These are phyloP conservation scores for Pocillopora grandis DNA, from an alignment of 92 coral and sea anemone species.

Conservation along the genomic window DNA sequence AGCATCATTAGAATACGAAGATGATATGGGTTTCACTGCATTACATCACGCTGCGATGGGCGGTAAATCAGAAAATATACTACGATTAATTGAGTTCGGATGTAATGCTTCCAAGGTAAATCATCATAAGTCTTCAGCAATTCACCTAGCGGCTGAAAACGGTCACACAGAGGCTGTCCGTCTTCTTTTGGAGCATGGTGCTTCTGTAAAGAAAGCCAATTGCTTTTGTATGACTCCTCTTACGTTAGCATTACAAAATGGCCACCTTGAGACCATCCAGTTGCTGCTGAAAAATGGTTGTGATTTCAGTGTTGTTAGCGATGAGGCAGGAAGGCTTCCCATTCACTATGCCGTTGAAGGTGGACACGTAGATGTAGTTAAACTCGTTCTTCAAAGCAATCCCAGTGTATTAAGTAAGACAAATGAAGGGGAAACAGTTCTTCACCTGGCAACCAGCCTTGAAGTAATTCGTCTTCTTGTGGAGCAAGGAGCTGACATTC, in stretches of 20 bases:
- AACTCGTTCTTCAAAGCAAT: neutral
- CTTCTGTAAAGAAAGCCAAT: conserved; percentile 5
- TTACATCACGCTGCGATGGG: conserved; percentile 49
- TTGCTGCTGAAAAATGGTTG: neutral
- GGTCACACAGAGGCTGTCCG: conserved; percentile 51
- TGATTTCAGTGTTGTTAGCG: neutral
- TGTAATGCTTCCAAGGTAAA: conserved; percentile 33
- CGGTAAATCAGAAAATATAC: conserved; percentile 31
- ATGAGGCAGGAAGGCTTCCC: neutral
- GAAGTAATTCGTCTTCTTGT: conserved; percentile 30
- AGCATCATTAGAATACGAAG: conserved; percentile 26
- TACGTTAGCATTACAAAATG: conserved; percentile 34
- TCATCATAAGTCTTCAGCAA: neutral
- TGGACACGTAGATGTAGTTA: neutral
- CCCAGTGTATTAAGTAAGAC: neutral
- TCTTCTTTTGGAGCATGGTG: conserved; percentile 52
- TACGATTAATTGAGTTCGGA: conserved; percentile 32
- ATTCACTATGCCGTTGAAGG: conserved; percentile 4
- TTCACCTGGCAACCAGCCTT: neutral
- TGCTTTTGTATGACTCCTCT: conserved; percentile 39
- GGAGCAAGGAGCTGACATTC: neutral
- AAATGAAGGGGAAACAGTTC: neutral
- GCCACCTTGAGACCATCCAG: conserved; percentile 14
- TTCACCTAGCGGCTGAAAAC: conserved; percentile 44
- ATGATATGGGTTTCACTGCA: conserved; percentile 34